Evolutionary conservation across 92 coral and sea anemone species (phyloP).

Genomic region (Zoanthus sansibaricus): DNA sequence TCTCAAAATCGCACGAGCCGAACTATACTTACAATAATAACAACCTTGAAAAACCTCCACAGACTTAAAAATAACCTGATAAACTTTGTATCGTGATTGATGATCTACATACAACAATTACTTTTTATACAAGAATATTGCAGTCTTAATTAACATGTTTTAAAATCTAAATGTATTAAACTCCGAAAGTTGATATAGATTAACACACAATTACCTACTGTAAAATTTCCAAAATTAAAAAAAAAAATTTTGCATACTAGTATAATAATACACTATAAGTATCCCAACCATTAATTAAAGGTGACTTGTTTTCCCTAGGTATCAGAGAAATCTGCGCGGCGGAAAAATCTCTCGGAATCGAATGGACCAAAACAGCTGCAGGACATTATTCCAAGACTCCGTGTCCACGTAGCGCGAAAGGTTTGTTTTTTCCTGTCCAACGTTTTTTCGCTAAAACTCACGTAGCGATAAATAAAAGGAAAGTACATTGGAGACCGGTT

Average conservation of each 20-base stretch:
- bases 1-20: too few relatives aligned
- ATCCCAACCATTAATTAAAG: neutral
- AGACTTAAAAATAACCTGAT: too few relatives aligned
- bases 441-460: neutral
- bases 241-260: too few relatives aligned
- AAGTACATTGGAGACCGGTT: too few relatives aligned
- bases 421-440: slow-evolving; percentile 29
- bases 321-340: slow-evolving; percentile 89
- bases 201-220: too few relatives aligned
- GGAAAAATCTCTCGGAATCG: slow-evolving; percentile 86
- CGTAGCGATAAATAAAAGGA: neutral
- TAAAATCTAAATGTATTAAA: neutral
- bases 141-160: too few relatives aligned
- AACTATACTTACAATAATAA: too few relatives aligned
- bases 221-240: too few relatives aligned
- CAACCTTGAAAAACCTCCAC: too few relatives aligned
- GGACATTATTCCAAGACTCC: slow-evolving; percentile 84
- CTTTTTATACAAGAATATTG: too few relatives aligned
- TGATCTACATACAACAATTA: too few relatives aligned
- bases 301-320: slow-evolving; percentile 41
- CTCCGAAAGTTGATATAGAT: neutral
- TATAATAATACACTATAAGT: neutral
- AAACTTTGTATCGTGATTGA: too few relatives aligned
- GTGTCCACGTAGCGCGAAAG: slow-evolving; percentile 97
- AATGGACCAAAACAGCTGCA: slow-evolving; percentile 91